Evolutionary conservation across 2,797 vertebrate species (phyloP).

Genomic region (Sylvilagus floridanus): DNA sequence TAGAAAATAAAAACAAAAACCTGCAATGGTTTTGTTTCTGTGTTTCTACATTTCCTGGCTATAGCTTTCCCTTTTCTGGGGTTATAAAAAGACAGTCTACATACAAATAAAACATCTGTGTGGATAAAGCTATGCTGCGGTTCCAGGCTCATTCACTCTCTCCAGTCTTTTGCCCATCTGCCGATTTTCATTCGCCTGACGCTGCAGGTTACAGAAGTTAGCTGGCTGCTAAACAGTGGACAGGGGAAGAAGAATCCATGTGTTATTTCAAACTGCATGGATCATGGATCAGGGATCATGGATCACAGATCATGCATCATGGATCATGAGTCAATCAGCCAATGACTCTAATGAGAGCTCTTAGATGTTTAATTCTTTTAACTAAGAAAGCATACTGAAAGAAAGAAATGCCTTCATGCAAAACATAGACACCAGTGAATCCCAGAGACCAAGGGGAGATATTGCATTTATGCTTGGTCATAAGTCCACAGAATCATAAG

Average conservation of each 20-base stretch:
- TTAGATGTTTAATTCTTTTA: constrained; percentile 23
- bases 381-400: neutral
- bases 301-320: no score
- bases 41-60: constrained; percentile 52
- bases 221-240: neutral
- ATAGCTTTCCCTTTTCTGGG: constrained; percentile 49
- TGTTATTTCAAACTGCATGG: neutral
- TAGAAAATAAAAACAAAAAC: constrained; percentile 69
- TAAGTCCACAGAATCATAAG: neutral
- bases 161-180: constrained; percentile 46
- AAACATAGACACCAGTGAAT: neutral
- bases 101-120: neutral
- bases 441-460: neutral
- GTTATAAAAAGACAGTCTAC: constrained; percentile 52
- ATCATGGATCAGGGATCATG: neutral
- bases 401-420: neutral
- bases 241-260: neutral
- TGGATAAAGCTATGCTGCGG: neutral
- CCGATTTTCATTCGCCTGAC: constrained; percentile 41
- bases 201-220: neutral
- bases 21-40: constrained; percentile 52
- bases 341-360: neutral
- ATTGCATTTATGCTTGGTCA: neutral
- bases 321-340: neutral
- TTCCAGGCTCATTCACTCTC: neutral